Evolutionary conservation across 2,113 vertebrate genomes (phyloP).

Genomic region (Brachyistius frenatus): DNA sequence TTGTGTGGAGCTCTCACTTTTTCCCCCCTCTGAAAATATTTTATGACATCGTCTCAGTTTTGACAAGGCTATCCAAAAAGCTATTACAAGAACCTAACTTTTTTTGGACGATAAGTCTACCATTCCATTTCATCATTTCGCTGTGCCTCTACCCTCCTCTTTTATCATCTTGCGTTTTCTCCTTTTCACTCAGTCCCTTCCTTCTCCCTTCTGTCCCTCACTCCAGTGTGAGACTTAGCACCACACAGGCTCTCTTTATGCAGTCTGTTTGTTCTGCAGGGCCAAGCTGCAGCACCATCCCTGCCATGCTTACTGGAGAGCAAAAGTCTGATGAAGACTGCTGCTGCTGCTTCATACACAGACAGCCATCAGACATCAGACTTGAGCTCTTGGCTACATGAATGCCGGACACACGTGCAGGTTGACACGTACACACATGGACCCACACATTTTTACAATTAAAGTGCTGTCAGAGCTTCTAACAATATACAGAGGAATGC

Average conservation of each 20-base stretch:
- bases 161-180: slow-evolving; percentile 20
- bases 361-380: slow-evolving; percentile 6
- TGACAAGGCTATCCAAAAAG: slow-evolving; percentile 46
- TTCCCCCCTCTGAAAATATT: slow-evolving; percentile 41
- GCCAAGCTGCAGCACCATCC: slow-evolving; percentile 25
- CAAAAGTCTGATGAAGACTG: slow-evolving; percentile 18
- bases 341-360: not conserved
- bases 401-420: not conserved
- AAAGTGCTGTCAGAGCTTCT: slow-evolving; percentile 13
- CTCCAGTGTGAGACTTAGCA: slow-evolving; percentile 63
- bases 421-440: slow-evolving; percentile 20
- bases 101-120: slow-evolving; percentile 1
- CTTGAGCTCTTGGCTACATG: not conserved
- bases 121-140: slow-evolving; percentile 47
- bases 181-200: not conserved
- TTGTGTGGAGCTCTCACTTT: slow-evolving; percentile 27
- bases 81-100: slow-evolving; percentile 10
- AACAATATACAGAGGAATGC: slow-evolving; percentile 40
- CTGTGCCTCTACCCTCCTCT: not conserved
- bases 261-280: slow-evolving; percentile 63
- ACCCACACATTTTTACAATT: slow-evolving; percentile 41
- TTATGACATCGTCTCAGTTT: slow-evolving; percentile 53
- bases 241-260: slow-evolving; percentile 70
- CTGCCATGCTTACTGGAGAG: slow-evolving; percentile 3
- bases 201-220: slow-evolving; percentile 43